Conservation (phyloP, 2,113 vertebrate species). For the Thinocorus orbignyianus region DNA sequence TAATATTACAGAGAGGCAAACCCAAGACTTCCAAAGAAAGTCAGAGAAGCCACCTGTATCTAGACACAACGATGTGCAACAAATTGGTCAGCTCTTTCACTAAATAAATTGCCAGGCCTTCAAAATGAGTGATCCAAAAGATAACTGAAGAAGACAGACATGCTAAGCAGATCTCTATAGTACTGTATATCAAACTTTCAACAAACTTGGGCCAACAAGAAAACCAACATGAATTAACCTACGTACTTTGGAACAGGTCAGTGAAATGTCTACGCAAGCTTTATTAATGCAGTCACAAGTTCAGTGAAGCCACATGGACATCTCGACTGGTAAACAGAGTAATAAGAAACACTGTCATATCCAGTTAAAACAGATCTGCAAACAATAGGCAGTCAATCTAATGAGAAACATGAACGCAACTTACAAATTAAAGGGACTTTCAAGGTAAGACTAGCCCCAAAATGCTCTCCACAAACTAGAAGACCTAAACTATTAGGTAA, state of each 20-base stretch:
- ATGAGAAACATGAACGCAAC: slow-evolving; percentile 43
- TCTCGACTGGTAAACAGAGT: slow-evolving; percentile 47
- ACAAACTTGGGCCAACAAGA: neutral
- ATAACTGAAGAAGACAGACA: neutral
- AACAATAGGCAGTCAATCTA: slow-evolving; percentile 38
- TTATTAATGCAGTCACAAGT: slow-evolving; percentile 10
- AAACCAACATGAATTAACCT: neutral
- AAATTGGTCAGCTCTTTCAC: neutral
- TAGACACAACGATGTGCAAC: neutral
- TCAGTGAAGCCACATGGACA: slow-evolving; percentile 49
- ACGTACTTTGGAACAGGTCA: neutral
- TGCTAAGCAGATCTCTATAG: neutral
- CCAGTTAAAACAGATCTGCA: slow-evolving; percentile 42
- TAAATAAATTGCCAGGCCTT: neutral
- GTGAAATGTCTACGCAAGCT: neutral
- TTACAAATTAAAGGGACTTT: neutral
- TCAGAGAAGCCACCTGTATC: neutral
- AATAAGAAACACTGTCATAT: slow-evolving; percentile 37
- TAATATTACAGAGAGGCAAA: neutral
- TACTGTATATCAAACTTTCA: neutral
- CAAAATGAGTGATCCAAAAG: neutral
- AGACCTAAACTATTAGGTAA: neutral
- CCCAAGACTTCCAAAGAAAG: neutral
- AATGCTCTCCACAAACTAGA: neutral
- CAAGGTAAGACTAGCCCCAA: neutral